These are phyloP conservation scores for Eilema depressum DNA, from an alignment of 2,888 invertebrate species.

Conservation along the genomic window DNA sequence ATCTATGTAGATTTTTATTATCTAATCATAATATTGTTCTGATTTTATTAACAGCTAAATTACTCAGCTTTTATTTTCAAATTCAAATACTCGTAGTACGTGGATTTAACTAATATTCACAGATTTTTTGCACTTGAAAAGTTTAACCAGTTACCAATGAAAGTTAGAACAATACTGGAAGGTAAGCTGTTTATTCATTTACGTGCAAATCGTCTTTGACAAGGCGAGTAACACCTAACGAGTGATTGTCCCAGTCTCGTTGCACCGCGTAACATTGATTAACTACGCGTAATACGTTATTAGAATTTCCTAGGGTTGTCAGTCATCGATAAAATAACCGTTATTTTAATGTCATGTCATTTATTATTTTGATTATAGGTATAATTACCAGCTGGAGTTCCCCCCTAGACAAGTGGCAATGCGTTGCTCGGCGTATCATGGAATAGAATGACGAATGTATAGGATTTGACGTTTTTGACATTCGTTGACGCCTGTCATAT, in stretches of 20 bases:
- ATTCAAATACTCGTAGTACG: not conserved
- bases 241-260: conserved; percentile 16
- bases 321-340: not conserved
- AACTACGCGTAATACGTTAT: conserved; percentile 34
- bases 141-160: not conserved
- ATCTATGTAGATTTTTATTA: not conserved
- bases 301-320: conserved; percentile 24
- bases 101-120: not conserved
- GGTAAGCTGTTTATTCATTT: not conserved
- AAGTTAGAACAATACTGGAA: not conserved
- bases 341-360: not conserved
- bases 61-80: not conserved
- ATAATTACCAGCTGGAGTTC: no score
- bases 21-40: not conserved
- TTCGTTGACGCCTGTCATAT: no score
- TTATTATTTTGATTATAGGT: not conserved
- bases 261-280: conserved; percentile 29
- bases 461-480: no score
- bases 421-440: no score
- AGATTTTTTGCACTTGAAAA: not conserved
- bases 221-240: conserved; percentile 11
- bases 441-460: no score
- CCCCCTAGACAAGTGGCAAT: no score
- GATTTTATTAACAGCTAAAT: not conserved
- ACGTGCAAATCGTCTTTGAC: conserved; percentile 3